Conservation (phyloP, 2,888 invertebrate genomes). For the Caenorhabditis japonica region DNA sequence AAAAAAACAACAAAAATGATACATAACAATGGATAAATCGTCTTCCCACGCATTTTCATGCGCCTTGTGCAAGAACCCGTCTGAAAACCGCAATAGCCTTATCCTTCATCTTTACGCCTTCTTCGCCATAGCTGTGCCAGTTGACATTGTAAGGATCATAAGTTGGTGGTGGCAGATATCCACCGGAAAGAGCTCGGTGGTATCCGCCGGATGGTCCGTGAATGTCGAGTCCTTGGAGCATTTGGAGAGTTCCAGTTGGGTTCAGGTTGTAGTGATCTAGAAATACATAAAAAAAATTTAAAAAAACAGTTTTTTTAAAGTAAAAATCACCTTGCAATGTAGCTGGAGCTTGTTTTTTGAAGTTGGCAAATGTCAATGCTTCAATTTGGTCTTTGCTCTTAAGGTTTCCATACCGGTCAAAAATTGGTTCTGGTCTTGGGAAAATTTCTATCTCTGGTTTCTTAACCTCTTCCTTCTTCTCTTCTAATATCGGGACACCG, state of each 20-base stretch:
- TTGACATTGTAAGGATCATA: constrained; percentile 61
- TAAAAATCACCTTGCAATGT: constrained; percentile 34
- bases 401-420: constrained; percentile 38
- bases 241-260: constrained; percentile 48
- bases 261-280: constrained; percentile 45
- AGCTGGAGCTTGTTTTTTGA: constrained; percentile 44
- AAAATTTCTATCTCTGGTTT: constrained; percentile 22
- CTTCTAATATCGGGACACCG: constrained; percentile 37
- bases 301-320: not conserved
- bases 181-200: constrained; percentile 56
- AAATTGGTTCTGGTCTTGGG: constrained; percentile 49
- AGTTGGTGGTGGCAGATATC: constrained; percentile 55
- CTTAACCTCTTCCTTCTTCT: constrained; percentile 3
- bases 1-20: constrained; percentile 12
- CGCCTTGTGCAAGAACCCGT: constrained; percentile 42
- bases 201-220: constrained; percentile 59
- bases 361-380: constrained; percentile 27
- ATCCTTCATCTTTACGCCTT: constrained; percentile 48
- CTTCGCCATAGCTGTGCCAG: constrained; percentile 60
- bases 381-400: constrained; percentile 46
- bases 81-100: constrained; percentile 48
- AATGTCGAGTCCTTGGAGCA: constrained; percentile 54
- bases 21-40: constrained; percentile 13
- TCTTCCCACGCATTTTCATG: too few relatives aligned
- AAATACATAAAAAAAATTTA: too few relatives aligned